Evolutionary conservation across 2,888 invertebrate species (phyloP).

Genomic region (Nephrocerus scutellatus): DNA sequence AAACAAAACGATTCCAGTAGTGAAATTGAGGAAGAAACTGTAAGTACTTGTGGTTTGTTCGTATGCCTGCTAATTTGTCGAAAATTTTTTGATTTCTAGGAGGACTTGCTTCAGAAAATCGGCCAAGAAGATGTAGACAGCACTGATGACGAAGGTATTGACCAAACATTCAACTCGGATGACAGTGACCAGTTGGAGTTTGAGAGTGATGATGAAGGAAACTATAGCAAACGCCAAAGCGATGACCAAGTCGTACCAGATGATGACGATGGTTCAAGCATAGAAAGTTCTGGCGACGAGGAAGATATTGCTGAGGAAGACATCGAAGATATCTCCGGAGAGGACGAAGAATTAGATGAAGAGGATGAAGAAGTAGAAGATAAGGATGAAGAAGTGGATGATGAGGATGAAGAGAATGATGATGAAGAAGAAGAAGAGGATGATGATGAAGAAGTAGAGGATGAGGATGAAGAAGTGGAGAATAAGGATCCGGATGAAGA

Average conservation of each 20-base stretch:
- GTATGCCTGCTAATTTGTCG: not conserved
- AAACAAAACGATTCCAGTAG: no score
- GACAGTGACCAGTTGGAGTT: conserved; percentile 48
- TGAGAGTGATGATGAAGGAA: conserved; percentile 53
- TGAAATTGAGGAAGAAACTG: no score
- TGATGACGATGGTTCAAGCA: conserved; percentile 30
- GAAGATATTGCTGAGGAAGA: conserved; percentile 37
- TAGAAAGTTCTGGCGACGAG: conserved; percentile 34
- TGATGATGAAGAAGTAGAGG: conserved; percentile 10
- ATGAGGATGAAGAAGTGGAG: not conserved
- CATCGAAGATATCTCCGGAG: conserved; percentile 38
- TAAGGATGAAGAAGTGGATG: conserved; percentile 19
- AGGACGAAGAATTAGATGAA: conserved; percentile 44
- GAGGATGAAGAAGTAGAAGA: conserved; percentile 26
- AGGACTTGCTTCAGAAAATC: conserved; percentile 38
- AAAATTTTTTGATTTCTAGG: conserved; percentile 13
- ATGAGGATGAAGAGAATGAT: conserved; percentile 5
- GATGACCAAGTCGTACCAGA: conserved; percentile 29
- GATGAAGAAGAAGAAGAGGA: conserved; percentile 18
- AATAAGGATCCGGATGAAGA: conserved; percentile 1
- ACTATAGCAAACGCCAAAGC: conserved; percentile 38
- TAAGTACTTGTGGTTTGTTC: no score
- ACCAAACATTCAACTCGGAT: conserved; percentile 37
- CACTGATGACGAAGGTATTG: conserved; percentile 46
- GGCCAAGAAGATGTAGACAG: conserved; percentile 47